A percentile compares a stretch with the other conserved stretches of the same genome.
phyloP scores from a whole-genome alignment of 1,140 invertebrate species.

The Amphibalanus amphitrite region DNA sequence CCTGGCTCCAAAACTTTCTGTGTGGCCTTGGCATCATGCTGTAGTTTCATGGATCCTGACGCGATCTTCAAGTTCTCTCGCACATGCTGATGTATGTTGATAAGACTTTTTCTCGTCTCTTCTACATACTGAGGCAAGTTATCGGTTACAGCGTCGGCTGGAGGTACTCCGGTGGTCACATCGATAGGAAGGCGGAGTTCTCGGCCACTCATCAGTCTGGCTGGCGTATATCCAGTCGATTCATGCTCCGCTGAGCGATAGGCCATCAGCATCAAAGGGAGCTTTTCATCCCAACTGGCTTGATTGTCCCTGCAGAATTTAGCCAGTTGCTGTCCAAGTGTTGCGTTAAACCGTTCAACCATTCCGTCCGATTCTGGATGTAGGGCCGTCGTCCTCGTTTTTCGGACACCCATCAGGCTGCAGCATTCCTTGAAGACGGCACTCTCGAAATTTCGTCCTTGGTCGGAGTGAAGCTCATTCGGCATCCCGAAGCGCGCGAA shows the following conservation, averaged over 20 bases:
- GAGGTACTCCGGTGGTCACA: neutral
- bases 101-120: neutral
- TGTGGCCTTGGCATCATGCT: neutral
- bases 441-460: constrained; percentile 2
- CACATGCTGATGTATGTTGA: neutral
- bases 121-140: neutral
- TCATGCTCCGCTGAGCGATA: neutral
- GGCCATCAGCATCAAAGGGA: neutral
- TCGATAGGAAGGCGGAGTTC: neutral
- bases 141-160: neutral
- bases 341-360: neutral
- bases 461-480: neutral
- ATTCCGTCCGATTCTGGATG: neutral
- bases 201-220: neutral
- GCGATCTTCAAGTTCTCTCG: neutral
- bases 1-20: neutral
- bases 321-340: neutral
- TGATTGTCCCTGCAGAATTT: neutral
- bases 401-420: neutral
- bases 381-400: neutral
- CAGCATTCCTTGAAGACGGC: neutral
- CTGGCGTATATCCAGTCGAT: neutral
- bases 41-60: neutral
- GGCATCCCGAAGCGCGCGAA: neutral
- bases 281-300: neutral